Evolutionary conservation across 2,797 vertebrate genomes (phyloP), one percentile per base, ranked within the genome.

Genomic region (Chrosomus eos): DNA sequence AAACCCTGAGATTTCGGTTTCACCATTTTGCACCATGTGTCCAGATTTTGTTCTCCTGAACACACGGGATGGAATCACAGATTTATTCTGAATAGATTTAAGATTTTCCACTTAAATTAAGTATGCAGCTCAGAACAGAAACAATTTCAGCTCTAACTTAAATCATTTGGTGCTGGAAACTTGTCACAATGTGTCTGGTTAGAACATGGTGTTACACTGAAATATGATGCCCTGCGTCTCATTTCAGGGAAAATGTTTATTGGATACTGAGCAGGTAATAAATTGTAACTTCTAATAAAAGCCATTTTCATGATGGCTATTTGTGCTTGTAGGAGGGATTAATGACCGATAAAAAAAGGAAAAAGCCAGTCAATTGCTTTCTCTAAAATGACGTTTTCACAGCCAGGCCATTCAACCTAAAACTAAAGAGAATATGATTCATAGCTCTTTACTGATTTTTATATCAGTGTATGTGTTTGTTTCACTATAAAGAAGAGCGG

Each of bases 271-370:
- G 58, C 40, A 43, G 73, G 26, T 55, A 60, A 51, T 86, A 79
- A 73, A 86, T 33, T 2, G 8, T 23, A 36, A 43, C 33, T 73
- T n/a, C 68, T 75, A 14, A 4, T 74, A 51, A 86, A 85, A 64
- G 38, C n/a, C 38, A 70, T 26, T 48, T 84, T 28, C 71, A 18
- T 60, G 55, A 82, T 81, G 21, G 45, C 48, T 77, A 64, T 58
- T 53, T 40, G 23, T 60, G 53, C 77, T 81, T 51, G 58, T 33
- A 40, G 48, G 28, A 13, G 2, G 23, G 33, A 72, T 53, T 77
- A 86, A 83, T 83, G 66, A 88, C 58, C 55, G 81, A 81, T 48
- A 84, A 85, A 36, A 36, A 67, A 51, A 58, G 33, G 70, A 9
- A 62, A 83, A 43, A 70, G n/a, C 18, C 51, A 64, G 62, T 64